These are phyloP conservation scores for Psammodynastes pulverulentus DNA, from an alignment of 2,113 vertebrate genomes.

Conservation along the genomic window DNA sequence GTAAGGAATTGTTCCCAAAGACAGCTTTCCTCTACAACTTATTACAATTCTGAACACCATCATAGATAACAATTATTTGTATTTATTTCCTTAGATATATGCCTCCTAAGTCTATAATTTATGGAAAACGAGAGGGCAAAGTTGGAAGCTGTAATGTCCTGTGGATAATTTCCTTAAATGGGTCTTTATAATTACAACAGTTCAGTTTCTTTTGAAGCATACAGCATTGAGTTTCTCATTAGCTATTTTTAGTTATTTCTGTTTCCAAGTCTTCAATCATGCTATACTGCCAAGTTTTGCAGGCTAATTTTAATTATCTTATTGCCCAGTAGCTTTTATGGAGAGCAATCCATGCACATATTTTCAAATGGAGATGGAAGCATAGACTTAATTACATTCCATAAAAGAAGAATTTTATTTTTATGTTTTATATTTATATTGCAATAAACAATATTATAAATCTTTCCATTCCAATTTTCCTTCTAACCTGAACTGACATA, in stretches of 20 bases:
- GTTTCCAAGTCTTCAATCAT: neutral
- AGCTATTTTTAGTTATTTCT: conserved; percentile 4
- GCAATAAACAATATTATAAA: neutral
- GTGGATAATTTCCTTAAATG: neutral
- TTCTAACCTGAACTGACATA: conserved; percentile 50
- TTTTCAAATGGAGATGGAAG: neutral
- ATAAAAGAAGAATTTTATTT: neutral
- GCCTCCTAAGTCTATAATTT: neutral
- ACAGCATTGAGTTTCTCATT: neutral
- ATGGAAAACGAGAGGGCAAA: neutral
- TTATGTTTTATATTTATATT: conserved; percentile 16
- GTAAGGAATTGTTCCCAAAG: neutral
- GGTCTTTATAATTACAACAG: neutral
- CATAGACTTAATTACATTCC: neutral
- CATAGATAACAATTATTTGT: neutral
- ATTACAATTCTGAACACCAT: neutral
- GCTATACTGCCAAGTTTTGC: neutral
- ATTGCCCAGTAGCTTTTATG: neutral
- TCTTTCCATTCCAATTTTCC: conserved; percentile 13
- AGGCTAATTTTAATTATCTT: neutral
- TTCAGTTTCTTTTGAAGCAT: neutral
- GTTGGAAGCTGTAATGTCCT: neutral
- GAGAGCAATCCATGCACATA: neutral
- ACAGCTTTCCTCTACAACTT: neutral
- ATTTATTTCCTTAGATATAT: neutral